Base-by-base conservation (phyloP, 1,140 invertebrate species). In the Apolygus lucorum region DNA sequence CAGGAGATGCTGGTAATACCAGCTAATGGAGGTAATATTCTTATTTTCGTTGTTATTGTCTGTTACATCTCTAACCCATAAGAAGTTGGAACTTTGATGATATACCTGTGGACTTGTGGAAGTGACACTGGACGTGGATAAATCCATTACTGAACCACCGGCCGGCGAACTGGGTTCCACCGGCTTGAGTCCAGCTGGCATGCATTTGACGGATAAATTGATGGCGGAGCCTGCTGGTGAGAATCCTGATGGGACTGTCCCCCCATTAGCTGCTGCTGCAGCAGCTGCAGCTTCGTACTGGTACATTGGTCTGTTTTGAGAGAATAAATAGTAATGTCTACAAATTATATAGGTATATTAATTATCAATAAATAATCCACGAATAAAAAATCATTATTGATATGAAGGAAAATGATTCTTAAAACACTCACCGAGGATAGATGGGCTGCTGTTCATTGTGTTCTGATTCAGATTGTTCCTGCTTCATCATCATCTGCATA, bases 121-220 rank as follows among this genome's bases (percentile, higher is more conserved):
- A 28, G 88, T 88, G 22, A 90, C 89, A 77, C 89, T 91, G 72
- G 90, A 91, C 27, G 90, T 91, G 66, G 90, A 93, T 27, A 93
- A 81, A 80, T 94, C 91, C 82, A 93, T 92, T 68, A 92, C 90
- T 14, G 90, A 88, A 54, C 88, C 87, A 17, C 71, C 67, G 52
- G 74, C 71, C 1, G 73, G 75, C 8, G 73, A 76, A 24, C 73
- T 73, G 13, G 73, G 73, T 27, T 73, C 73, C 13, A 59, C 70
- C 13, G 72, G 63, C 54, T 75, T 72, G 62, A 88, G 87, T 17
- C 74, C 73, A 49, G 87, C 88, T 29, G 89, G 88, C 76, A 91
- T 88, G 76, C 86, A 86, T 82, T 93, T 94, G 71, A 93, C 91
- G 74, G 89, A 87, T 73, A 92, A 80, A 82, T 91, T 91, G 76